These are phyloP conservation scores for Microtus richardsoni DNA, from an alignment of 2,113 vertebrate species.

Conservation along the genomic window DNA sequence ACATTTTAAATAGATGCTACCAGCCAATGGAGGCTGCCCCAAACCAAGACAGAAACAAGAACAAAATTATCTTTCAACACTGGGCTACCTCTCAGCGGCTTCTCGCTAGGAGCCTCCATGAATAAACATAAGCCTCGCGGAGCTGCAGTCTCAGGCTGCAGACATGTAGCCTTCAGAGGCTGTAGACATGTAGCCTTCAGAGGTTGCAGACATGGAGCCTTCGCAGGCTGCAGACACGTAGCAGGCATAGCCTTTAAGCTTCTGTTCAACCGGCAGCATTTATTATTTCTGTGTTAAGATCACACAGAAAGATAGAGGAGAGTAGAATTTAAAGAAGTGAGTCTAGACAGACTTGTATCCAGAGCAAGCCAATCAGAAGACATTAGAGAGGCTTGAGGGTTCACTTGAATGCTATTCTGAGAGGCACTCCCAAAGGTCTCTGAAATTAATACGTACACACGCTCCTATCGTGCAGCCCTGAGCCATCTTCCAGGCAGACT, in stretches of 20 bases:
- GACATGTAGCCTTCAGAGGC: not conserved
- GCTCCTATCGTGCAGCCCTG: not conserved
- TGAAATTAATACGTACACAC: not conserved
- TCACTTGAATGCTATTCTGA: slow-evolving; percentile 32
- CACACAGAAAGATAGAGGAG: not conserved
- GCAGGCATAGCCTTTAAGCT: slow-evolving; percentile 40
- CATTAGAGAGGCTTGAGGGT: not conserved
- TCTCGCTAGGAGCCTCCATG: not conserved
- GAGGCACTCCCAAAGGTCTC: not conserved
- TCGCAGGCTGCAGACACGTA: not conserved
- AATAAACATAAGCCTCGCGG: not conserved
- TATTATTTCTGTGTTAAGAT: slow-evolving; percentile 38
- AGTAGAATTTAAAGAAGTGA: not conserved
- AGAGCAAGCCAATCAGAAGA: slow-evolving; percentile 37
- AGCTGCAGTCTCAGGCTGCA: not conserved
- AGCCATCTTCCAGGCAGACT: not conserved
- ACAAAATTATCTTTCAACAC: not conserved
- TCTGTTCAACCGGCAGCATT: not conserved
- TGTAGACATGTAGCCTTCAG: not conserved
- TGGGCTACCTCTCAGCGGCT: not conserved
- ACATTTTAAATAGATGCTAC: not conserved
- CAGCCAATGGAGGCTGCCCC: not conserved
- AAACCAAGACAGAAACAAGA: slow-evolving; percentile 4
- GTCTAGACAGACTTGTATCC: not conserved
- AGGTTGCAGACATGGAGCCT: not conserved